Evolutionary conservation across 2,888 invertebrate species (phyloP), one percentile per base, ranked within the genome.

Genomic region (Ditula angustiorana): DNA sequence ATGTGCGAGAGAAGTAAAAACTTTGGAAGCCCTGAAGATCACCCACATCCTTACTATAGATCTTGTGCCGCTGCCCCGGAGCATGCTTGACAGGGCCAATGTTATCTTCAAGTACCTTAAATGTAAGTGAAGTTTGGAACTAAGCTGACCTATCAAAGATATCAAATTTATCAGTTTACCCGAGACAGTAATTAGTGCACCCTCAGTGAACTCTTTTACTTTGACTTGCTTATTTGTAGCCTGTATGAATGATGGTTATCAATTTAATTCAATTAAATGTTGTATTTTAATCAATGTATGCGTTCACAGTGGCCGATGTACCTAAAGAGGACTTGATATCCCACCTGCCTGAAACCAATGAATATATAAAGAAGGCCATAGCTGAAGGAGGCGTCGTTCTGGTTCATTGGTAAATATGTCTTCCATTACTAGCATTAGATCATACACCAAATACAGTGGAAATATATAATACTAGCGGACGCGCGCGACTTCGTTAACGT

Each of bases 251-350:
- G n/a, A n/a, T n/a, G n/a, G n/a, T n/a, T n/a, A n/a, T n/a, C n/a
- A n/a, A n/a, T n/a, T n/a, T n/a, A n/a, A n/a, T n/a, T n/a, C n/a
- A n/a, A n/a, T n/a, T n/a, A n/a, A n/a, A n/a, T n/a, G n/a, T n/a
- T n/a, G n/a, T n/a, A n/a, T n/a, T n/a, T n/a, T n/a, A n/a, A n/a
- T n/a, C n/a, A n/a, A n/a, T n/a, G n/a, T n/a, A n/a, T n/a, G n/a
- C n/a, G n/a, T n/a, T 86, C 88, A n/a, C 79, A 96, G 95, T 97
- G 79, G 95, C 97, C 0, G 98, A 98, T 87, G 95, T 96, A 82
- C 96, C 97, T 0, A 95, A 96, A 74, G 97, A 97, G 79, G 98
- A 98, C 86, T 89, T 98, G 37, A 91, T 98, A 44, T 95, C 95
- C 70, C 95, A 96, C 77, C 95, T 98, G 70, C 96, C 96, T 69